Percentiles rank a stretch among this genome's conserved stretches.
phyloP scores from a whole-genome alignment of 1,140 invertebrate genomes.

The Zelostemma sp. region DNA sequence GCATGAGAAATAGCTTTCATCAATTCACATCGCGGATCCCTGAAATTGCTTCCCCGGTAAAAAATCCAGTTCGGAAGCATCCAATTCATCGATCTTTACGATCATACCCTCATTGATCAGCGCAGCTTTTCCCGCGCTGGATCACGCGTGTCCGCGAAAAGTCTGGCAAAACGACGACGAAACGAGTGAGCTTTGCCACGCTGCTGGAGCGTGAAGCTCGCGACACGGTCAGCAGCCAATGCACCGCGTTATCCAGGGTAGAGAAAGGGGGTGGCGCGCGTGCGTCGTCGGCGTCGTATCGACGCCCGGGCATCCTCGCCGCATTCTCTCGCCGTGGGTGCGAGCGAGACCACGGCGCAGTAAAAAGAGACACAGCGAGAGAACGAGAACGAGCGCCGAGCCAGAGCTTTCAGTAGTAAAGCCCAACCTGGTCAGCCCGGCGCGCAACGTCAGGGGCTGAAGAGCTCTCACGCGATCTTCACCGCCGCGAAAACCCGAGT shows the following conservation, averaged over 20 bases:
- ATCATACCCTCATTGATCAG: no score
- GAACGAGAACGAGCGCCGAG: conserved; percentile 33
- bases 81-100: no score
- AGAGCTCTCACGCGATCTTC: conserved; percentile 23
- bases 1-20: neutral
- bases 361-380: neutral
- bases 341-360: conserved; percentile 23
- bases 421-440: conserved; percentile 60
- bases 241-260: conserved; percentile 1
- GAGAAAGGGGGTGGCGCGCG: conserved; percentile 59
- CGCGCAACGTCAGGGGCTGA: conserved; percentile 26
- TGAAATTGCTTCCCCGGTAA: neutral
- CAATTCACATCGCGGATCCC: no score
- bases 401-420: conserved; percentile 63
- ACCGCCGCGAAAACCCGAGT: no score
- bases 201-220: neutral
- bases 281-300: conserved; percentile 59
- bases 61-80: neutral
- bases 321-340: conserved; percentile 23
- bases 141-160: no score
- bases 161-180: neutral
- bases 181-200: neutral
- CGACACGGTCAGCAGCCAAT: conserved; percentile 24
- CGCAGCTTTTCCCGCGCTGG: no score
- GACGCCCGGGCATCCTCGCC: conserved; percentile 57